Conservation (phyloP, 2,113 vertebrate genomes). For the Oreotragus oreotragus region DNA sequence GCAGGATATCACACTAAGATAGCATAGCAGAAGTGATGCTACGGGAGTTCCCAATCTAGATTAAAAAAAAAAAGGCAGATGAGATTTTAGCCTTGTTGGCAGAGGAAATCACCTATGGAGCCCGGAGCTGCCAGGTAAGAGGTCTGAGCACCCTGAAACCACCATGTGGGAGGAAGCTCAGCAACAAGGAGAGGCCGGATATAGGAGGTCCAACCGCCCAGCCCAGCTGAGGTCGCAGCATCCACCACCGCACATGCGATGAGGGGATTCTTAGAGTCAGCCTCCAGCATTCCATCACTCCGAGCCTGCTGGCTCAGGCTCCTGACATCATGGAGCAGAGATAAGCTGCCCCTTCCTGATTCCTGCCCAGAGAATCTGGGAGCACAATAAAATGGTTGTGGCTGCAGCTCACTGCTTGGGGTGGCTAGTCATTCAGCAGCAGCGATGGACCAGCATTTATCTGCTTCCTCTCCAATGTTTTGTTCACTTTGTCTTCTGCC, state of each 20-base stretch:
- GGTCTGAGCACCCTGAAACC: background rate
- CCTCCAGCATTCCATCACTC: background rate
- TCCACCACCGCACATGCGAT: accelerated
- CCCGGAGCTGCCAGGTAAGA: background rate
- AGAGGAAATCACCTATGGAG: background rate
- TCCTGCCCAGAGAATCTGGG: background rate
- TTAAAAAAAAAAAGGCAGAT: background rate
- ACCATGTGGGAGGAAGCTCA: background rate
- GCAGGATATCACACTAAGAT: background rate
- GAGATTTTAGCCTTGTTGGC: background rate
- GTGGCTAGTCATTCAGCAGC: too few relatives aligned
- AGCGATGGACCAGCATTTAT: accelerated
- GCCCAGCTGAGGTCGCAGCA: accelerated
- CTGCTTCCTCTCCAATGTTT: accelerated
- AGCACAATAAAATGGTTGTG: accelerated
- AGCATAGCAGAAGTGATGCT: background rate
- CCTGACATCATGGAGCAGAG: accelerated
- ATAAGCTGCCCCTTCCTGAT: too few relatives aligned
- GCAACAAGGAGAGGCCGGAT: background rate
- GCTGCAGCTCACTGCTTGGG: background rate
- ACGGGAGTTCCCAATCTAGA: background rate
- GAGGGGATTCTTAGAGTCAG: background rate
- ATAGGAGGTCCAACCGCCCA: accelerated
- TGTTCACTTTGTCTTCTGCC: background rate
- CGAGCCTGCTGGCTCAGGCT: background rate